A percentile compares a stretch with the other conserved stretches of the same genome.
Conservation (phyloP, 2,888 invertebrate species). For the Congeria kusceri region DNA sequence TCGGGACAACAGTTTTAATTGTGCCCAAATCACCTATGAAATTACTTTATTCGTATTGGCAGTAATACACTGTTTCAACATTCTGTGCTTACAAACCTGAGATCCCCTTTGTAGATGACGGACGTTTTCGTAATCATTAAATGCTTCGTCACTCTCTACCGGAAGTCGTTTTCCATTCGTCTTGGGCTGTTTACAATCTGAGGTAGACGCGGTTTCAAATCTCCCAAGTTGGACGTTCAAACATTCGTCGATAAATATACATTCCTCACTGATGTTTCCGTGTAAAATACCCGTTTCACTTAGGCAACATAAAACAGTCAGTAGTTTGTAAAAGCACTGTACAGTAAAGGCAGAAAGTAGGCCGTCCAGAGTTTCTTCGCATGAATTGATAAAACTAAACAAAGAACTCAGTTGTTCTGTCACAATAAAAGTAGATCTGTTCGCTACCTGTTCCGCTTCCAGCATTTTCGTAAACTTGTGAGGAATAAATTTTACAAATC, state of each 20-base stretch:
- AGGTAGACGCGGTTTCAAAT: conserved; percentile 7
- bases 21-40: not conserved
- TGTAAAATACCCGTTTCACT: conserved; percentile 62
- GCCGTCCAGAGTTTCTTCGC: conserved; percentile 32
- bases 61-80: not conserved
- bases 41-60: not conserved
- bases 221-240: conserved; percentile 17
- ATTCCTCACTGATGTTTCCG: conserved; percentile 71
- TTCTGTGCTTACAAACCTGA: not conserved
- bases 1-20: not conserved
- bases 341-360: conserved; percentile 54
- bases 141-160: not conserved
- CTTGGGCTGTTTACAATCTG: not conserved
- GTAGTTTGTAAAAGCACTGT: conserved; percentile 67
- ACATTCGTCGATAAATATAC: conserved; percentile 66
- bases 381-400: conserved; percentile 14
- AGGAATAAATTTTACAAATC: conserved; percentile 63
- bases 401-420: conserved; percentile 51
- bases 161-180: not conserved
- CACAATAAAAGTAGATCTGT: conserved; percentile 68
- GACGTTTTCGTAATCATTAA: conserved; percentile 20
- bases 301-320: conserved; percentile 63
- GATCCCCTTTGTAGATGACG: conserved; percentile 14
- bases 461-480: conserved; percentile 42
- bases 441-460: conserved; percentile 56